Percentiles rank a stretch among this genome's conserved stretches.
Evolutionary conservation across 1,140 invertebrate genomes (phyloP).

Genomic region (Odontomachus brunneus): DNA sequence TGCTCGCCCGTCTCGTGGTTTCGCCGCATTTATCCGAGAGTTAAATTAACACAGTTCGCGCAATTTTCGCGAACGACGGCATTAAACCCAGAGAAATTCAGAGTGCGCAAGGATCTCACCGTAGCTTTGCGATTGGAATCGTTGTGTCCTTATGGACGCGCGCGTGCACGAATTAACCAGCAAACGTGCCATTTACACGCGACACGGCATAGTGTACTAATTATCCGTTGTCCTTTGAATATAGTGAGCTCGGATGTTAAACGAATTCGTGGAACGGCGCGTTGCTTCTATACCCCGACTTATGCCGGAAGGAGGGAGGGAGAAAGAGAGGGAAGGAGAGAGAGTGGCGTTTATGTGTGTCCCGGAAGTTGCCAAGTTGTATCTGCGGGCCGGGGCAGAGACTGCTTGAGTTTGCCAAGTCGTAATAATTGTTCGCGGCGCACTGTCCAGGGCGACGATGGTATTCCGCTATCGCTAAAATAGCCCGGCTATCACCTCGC

Average conservation of each 20-base stretch:
- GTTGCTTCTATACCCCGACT: conserved; percentile 30
- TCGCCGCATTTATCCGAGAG: not conserved
- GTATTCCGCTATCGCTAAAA: conserved; percentile 48
- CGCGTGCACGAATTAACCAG: conserved; percentile 16
- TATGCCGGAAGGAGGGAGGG: conserved; percentile 9
- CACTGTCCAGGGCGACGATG: conserved; percentile 16
- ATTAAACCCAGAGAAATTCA: not conserved
- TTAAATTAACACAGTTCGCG: conserved; percentile 21
- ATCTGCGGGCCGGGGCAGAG: conserved; percentile 18
- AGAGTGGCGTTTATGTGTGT: conserved; percentile 33
- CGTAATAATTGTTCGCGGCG: conserved; percentile 71
- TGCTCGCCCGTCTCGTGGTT: not conserved
- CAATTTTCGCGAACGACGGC: not conserved
- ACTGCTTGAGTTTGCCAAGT: conserved; percentile 71
- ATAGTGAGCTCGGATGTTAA: conserved; percentile 28
- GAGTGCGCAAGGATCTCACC: not conserved
- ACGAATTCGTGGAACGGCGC: conserved; percentile 16
- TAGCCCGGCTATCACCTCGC: not conserved
- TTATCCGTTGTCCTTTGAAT: conserved; percentile 49
- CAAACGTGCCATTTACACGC: conserved; percentile 29
- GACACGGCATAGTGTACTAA: conserved; percentile 1
- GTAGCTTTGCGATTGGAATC: not conserved
- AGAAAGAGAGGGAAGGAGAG: conserved; percentile 31
- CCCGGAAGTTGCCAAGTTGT: conserved; percentile 41
- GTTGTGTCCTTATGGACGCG: conserved; percentile 1